Base-by-base conservation (phyloP, 2,888 invertebrate species). In the Apodemia duryi region DNA sequence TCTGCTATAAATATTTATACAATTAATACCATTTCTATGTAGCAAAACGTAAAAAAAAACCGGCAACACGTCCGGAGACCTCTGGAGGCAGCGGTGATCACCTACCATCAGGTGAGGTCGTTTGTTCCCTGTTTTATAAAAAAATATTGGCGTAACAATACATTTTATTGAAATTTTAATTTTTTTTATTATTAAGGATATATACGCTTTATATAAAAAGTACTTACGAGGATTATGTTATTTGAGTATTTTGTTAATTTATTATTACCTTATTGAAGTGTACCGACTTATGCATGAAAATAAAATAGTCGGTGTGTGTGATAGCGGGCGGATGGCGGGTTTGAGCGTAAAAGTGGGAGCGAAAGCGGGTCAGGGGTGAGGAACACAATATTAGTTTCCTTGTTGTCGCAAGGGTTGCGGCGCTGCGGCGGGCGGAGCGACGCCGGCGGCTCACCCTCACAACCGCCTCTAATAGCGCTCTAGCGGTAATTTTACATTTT, bases 331-430 rank as follows among this genome's bases (percentile, higher is more conserved):
- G 79, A 71, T 76, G 84, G 85, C 84, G 86, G 85, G 87, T 86
- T 86, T 86, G 88, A 74, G 78, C 75, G 83, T 73, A 77, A 72
- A 78, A 75, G 83, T 75, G 82, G 74, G 78, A 72, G 77, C 73
- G 82, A 73, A 73, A 75, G 80, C 75, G 82, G 85, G 85, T 77
- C 74, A 76, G 79, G 86, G 88, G 86, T 87, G 84, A 90, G 90
- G 91, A 92, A 87, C 91, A 91, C 85, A 92, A 92, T 91, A 92
- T 92, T 92, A 92, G 92, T 92, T 92, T 92, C 91, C 88, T 92
- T 92, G 92, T 92, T 92, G 91, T 92, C 92, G 91, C 91, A 92
- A 92, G 92, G 92, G 91, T 88, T 84, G 86, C 89, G 88, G 91
- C 86, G 87, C 86, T 82, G 89, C 88, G 84, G 88, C 87, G 85